Evolutionary conservation across 2,888 invertebrate species (phyloP).

Genomic region (Osmoderma eremita): DNA sequence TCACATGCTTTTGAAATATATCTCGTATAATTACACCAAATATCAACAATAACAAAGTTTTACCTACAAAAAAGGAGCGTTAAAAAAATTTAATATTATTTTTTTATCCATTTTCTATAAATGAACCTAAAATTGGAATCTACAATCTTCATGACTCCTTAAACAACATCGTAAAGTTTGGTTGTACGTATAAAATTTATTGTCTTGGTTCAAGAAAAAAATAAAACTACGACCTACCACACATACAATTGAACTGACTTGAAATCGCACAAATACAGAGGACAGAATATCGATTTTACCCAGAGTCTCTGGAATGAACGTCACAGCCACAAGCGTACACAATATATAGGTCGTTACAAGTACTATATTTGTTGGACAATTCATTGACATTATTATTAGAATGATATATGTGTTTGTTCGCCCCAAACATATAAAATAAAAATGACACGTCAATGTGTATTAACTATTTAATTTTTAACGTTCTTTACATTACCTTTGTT

Average conservation of each 20-base stretch:
- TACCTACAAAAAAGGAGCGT: no score
- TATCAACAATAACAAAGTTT: no score
- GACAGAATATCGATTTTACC: constrained; percentile 41
- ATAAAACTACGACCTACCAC: constrained; percentile 7
- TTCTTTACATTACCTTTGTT: no score
- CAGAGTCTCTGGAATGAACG: constrained; percentile 33
- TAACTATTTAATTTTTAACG: no score
- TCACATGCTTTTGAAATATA: background rate
- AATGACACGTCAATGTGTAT: no score
- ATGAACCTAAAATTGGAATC: no score
- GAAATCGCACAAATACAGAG: constrained; percentile 31
- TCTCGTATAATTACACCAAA: constrained; percentile 6
- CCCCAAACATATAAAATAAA: no score
- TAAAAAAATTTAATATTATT: no score
- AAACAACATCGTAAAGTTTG: no score
- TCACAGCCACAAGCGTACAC: constrained; percentile 31
- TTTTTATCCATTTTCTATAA: no score
- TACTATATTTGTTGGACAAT: constrained; percentile 25
- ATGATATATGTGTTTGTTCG: no score
- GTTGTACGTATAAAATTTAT: background rate
- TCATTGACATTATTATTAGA: background rate
- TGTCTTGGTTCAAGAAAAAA: background rate
- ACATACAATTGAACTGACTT: background rate
- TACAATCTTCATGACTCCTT: no score
- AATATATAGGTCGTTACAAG: constrained; percentile 34